These are phyloP conservation scores for Melinaea menophilus DNA, from an alignment of 2,888 invertebrate genomes.

Conservation along the genomic window DNA sequence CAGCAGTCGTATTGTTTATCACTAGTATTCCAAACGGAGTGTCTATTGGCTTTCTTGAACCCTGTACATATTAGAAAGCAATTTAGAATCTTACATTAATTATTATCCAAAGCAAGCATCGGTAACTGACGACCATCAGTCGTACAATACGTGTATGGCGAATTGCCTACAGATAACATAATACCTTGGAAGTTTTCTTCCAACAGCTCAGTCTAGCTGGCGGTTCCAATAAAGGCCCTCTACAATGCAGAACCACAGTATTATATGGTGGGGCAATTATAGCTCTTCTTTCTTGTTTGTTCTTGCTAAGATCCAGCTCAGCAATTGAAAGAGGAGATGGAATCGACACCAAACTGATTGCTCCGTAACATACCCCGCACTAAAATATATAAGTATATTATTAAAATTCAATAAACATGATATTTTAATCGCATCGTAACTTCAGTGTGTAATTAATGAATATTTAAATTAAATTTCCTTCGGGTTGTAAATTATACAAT, in stretches of 20 bases:
- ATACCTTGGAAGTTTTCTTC: constrained; percentile 56
- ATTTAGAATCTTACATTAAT: too few relatives aligned
- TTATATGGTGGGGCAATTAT: constrained; percentile 79
- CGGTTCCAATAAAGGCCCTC: constrained; percentile 81
- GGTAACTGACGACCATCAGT: neutral
- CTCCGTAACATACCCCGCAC: constrained; percentile 92
- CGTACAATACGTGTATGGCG: neutral
- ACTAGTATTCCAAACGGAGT: constrained; percentile 65
- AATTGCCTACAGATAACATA: neutral
- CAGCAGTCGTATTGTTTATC: constrained; percentile 63
- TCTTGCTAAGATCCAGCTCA: constrained; percentile 74
- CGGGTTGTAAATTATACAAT: too few relatives aligned
- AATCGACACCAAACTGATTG: constrained; percentile 88
- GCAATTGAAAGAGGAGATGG: constrained; percentile 88
- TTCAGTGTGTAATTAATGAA: too few relatives aligned
- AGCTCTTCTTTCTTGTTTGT: constrained; percentile 62
- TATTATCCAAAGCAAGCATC: neutral
- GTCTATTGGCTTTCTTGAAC: constrained; percentile 50
- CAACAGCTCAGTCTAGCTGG: constrained; percentile 74
- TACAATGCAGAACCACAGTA: constrained; percentile 81
- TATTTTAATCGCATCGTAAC: neutral
- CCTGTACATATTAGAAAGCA: constrained; percentile 39
- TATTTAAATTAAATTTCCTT: too few relatives aligned
- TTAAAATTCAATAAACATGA: neutral
- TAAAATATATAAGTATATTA: constrained; percentile 60